Percentiles rank a stretch among this genome's conserved stretches.
Evolutionary conservation across 2,888 invertebrate genomes (phyloP).

Genomic region (Eilema griseolum): DNA sequence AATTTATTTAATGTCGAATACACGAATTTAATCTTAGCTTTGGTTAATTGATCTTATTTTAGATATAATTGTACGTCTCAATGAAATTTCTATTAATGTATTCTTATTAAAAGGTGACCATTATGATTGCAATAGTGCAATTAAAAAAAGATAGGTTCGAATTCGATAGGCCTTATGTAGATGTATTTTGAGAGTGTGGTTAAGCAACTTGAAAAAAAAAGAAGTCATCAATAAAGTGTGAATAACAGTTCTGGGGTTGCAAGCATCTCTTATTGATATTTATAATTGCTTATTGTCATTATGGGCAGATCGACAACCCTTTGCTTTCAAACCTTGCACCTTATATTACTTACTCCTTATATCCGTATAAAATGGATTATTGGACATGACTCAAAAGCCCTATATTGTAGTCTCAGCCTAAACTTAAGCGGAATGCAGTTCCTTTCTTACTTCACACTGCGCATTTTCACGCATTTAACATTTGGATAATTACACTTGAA

Average conservation of each 20-base stretch:
- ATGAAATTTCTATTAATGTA: neutral
- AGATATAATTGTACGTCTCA: neutral
- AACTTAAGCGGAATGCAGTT: too few relatives aligned
- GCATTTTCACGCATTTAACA: too few relatives aligned
- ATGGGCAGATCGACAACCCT: too few relatives aligned
- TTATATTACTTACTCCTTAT: too few relatives aligned
- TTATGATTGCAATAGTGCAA: neutral
- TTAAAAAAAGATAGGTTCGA: neutral
- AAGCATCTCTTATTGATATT: neutral
- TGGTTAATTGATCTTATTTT: neutral
- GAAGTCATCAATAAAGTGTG: neutral
- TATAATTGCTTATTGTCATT: too few relatives aligned
- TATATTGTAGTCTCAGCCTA: too few relatives aligned
- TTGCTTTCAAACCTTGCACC: too few relatives aligned
- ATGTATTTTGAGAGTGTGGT: neutral
- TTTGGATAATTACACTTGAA: neutral
- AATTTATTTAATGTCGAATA: neutral
- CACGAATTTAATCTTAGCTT: neutral
- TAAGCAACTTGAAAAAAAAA: neutral
- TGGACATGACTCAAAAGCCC: too few relatives aligned
- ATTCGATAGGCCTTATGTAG: too few relatives aligned
- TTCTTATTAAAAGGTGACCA: neutral
- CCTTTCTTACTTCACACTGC: too few relatives aligned
- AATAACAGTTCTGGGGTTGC: neutral
- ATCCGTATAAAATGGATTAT: too few relatives aligned